These are phyloP conservation scores for Myopa testacea DNA, from an alignment of 2,888 invertebrate genomes.

Conservation along the genomic window DNA sequence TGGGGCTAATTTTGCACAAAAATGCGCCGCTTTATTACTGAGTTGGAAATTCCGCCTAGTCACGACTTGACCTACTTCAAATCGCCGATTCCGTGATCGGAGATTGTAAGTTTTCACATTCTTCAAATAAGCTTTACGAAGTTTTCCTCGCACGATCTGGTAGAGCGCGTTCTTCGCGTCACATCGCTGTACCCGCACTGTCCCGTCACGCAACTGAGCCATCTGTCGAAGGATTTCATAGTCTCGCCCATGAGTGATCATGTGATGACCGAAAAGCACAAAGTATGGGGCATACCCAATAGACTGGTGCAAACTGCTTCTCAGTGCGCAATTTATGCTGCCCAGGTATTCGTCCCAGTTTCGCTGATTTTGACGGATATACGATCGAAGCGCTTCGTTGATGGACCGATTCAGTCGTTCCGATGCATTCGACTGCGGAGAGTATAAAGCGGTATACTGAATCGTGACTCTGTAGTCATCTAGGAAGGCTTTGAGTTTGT, in stretches of 20 bases:
- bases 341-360: slow-evolving; percentile 16
- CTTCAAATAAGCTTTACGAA: not conserved
- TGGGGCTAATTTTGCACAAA: not conserved
- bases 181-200: not conserved
- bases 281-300: slow-evolving; percentile 11
- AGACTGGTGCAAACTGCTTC: slow-evolving; percentile 26
- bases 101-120: not conserved
- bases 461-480: not conserved
- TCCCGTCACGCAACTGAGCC: not conserved
- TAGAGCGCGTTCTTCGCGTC: not conserved
- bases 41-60: not conserved
- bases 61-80: slow-evolving; percentile 2
- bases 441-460: slow-evolving; percentile 9
- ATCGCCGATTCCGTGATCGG: not conserved
- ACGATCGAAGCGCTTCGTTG: slow-evolving; percentile 15
- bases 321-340: slow-evolving; percentile 13
- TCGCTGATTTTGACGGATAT: slow-evolving; percentile 1
- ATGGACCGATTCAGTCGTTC: slow-evolving; percentile 26
- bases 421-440: not conserved
- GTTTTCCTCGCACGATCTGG: not conserved
- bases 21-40: not conserved
- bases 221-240: not conserved
- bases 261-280: slow-evolving; percentile 30
- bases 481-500: not conserved
- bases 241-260: not conserved